Conservation (phyloP, 35 echinoderm and acorn worm genomes). For the Acanthaster planci region DNA sequence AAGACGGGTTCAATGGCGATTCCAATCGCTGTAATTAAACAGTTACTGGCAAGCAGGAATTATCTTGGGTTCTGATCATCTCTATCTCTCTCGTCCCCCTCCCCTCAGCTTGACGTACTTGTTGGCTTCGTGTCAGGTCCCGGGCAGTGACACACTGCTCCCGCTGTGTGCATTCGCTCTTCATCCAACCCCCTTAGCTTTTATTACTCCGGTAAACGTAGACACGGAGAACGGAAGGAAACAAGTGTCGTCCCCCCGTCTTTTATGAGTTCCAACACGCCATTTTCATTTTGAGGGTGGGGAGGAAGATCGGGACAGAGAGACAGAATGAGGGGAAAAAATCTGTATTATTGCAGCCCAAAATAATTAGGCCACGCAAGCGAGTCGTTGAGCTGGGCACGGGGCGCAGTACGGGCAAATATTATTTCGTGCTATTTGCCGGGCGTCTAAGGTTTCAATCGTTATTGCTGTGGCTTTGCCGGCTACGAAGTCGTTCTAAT, state of each 20-base stretch:
- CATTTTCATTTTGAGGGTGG: constrained; percentile 21
- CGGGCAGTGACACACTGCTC: constrained; percentile 4
- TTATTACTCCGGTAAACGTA: constrained; percentile 29
- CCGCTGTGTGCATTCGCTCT: background rate
- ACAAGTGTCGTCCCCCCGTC: constrained; percentile 25
- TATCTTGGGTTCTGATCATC: constrained; percentile 17
- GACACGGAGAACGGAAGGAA: background rate
- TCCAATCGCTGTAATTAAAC: constrained; percentile 19
- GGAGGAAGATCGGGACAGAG: background rate
- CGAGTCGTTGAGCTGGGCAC: constrained; percentile 35
- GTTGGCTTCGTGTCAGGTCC: background rate
- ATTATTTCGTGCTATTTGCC: constrained; percentile 53
- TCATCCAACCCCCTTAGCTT: constrained; percentile 12
- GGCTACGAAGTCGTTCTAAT: constrained; percentile 15
- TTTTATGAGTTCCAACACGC: background rate
- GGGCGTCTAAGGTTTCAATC: constrained; percentile 27
- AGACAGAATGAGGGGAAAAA: constrained; percentile 7
- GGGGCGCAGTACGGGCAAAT: constrained; percentile 38
- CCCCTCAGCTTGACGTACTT: background rate
- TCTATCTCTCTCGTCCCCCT: background rate
- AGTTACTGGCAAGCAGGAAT: constrained; percentile 4
- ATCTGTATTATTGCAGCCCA: constrained; percentile 27
- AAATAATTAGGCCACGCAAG: constrained; percentile 38
- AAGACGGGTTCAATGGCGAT: background rate
- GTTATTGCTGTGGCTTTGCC: constrained; percentile 42